Evolutionary conservation across 2,113 vertebrate species (phyloP).

Genomic region (Lycaon pictus): DNA sequence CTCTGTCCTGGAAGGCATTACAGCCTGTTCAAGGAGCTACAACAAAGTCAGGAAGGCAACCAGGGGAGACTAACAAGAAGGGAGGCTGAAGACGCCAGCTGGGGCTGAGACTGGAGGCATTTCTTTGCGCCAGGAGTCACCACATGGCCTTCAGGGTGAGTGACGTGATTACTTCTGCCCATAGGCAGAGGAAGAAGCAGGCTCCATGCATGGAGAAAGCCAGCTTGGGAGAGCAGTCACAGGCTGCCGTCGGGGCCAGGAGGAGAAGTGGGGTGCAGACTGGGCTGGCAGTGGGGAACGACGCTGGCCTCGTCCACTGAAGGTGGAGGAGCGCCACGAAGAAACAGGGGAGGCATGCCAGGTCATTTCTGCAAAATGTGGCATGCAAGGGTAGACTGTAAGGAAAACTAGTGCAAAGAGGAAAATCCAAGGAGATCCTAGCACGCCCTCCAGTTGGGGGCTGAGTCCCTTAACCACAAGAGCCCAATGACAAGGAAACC

Average conservation of each 20-base stretch:
- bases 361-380: not conserved
- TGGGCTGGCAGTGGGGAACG: not conserved
- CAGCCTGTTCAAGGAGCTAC: not conserved
- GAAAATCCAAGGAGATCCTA: not conserved
- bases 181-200: too few relatives aligned
- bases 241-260: not conserved
- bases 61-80: not conserved
- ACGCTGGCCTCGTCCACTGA: not conserved
- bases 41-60: not conserved
- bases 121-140: not conserved
- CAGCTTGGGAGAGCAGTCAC: not conserved
- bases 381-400: not conserved
- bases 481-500: not conserved
- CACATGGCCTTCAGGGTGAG: not conserved
- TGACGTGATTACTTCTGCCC: not conserved
- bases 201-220: not conserved
- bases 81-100: not conserved
- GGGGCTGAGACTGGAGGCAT: not conserved
- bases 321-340: not conserved
- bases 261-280: not conserved
- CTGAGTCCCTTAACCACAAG: not conserved
- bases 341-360: rapidly evolving
- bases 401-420: not conserved
- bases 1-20: not conserved
- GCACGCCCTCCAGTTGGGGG: not conserved